Conservation (phyloP, 2,797 vertebrate genomes). For the Typhlichthys eigenmanni region DNA sequence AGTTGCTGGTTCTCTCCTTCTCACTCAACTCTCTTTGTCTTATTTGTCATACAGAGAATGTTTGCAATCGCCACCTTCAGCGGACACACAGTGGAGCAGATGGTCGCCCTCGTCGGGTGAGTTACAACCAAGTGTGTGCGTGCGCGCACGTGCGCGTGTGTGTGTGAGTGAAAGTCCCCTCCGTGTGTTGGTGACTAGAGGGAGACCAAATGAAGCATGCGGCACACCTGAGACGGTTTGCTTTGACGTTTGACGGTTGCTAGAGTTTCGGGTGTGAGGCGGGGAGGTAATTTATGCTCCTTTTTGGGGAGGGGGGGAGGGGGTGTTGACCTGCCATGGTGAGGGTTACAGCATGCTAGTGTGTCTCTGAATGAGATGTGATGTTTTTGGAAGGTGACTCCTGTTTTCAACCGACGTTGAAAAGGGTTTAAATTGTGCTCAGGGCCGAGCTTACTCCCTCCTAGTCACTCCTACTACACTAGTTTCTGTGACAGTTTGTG, state of each 20-base stretch:
- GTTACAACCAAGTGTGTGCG: constrained; percentile 68
- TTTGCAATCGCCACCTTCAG: constrained; percentile 93
- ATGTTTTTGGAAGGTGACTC: constrained; percentile 15
- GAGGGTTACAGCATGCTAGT: no score
- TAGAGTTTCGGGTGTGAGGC: constrained; percentile 8
- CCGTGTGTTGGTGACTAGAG: not conserved
- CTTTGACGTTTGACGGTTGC: constrained; percentile 43
- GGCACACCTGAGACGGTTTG: constrained; percentile 52
- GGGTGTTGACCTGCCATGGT: no score
- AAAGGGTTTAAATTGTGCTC: no score
- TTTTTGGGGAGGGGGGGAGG: constrained; percentile 4
- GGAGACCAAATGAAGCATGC: constrained; percentile 13
- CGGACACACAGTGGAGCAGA: constrained; percentile 92
- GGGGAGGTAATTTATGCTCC: not conserved
- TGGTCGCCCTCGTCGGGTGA: constrained; percentile 93
- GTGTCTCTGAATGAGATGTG: not conserved
- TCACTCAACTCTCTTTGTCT: constrained; percentile 40
- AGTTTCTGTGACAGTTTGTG: constrained; percentile 8
- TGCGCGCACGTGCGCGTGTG: not conserved
- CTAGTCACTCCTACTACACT: not conserved
- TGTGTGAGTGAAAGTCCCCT: not conserved
- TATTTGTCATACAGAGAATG: constrained; percentile 85
- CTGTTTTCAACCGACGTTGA: no score
- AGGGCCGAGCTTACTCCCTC: no score
- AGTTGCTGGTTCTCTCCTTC: constrained; percentile 48